Conservation (phyloP, 2,113 vertebrate genomes). For the Pongo abelii region DNA sequence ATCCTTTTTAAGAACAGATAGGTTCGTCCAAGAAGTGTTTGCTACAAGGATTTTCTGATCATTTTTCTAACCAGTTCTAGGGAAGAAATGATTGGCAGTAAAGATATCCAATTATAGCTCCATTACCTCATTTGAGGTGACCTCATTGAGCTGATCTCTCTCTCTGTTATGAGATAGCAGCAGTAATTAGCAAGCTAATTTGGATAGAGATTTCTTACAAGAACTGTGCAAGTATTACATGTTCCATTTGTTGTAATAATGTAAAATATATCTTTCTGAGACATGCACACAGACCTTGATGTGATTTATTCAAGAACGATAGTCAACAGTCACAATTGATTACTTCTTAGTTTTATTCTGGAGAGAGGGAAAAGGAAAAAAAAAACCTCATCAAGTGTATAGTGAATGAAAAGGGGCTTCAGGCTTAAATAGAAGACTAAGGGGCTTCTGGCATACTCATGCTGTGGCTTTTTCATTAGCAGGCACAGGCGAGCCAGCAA, state of each 20-base stretch:
- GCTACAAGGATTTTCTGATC: neutral
- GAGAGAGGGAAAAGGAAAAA: neutral
- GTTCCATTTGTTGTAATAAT: neutral
- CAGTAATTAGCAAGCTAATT: neutral
- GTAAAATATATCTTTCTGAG: constrained; percentile 37
- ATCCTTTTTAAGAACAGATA: neutral
- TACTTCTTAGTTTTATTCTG: constrained; percentile 34
- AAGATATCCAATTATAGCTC: neutral
- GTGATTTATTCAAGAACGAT: constrained; percentile 53
- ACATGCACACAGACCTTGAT: neutral
- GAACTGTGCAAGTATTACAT: neutral
- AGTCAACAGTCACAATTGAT: constrained; percentile 10
- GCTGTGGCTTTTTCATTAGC: neutral
- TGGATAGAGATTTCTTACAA: constrained; percentile 11
- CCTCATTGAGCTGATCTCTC: neutral
- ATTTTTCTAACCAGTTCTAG: neutral
- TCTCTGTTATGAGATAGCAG: neutral
- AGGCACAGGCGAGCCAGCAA: neutral
- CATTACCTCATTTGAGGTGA: neutral
- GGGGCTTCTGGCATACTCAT: neutral
- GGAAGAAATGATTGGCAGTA: neutral
- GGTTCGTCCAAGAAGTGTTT: neutral
- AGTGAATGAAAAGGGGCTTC: neutral
- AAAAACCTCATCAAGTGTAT: neutral
- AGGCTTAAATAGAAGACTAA: neutral